Base-by-base conservation (phyloP, 1,140 invertebrate species). In the Philopotamus ludificatus region DNA sequence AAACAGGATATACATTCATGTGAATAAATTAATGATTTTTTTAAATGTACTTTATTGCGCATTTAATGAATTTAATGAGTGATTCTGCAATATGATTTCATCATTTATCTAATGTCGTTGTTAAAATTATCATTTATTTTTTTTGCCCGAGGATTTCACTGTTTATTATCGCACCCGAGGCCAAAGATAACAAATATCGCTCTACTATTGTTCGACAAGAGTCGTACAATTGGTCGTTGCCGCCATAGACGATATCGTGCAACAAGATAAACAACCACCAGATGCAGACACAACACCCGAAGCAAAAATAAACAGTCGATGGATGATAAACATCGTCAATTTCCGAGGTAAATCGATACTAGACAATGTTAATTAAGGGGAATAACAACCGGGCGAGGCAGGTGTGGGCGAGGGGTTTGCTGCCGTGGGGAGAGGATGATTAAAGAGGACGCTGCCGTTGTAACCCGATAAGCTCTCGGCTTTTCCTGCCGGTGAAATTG, bases 381-480 rank as follows among this genome's bases (percentile, higher is more conserved):
- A 55, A 55, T 34, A 55, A 55, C 51, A 25, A 55, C 28, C n/a
- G 16, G 51, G 39, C 28, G 3, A 51, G 28, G 28, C 22, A 51
- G 12, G 49, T 9, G 49, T 51, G 20, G 3, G 42, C 20, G 20
- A 3, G 42, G 20, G 3, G 3, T 12, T 44, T 15, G n/a, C 42
- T 12, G 20, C 15, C 21, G 10, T 50, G 20, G 18, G 21, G 47
- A 44, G n/a, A 2, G 47, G 20, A 50, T 50, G 15, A 18, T 50
- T 50, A 18, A n/a, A 50, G 4, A 4, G 2, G 15, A 12, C n/a
- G 15, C 47, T 49, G 3, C 16, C 20, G 10, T 15, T 21, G 21
- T 18, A 15, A 18, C 47, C 47, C 47, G 2, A n/a, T n/a, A 47
- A 1, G 12, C 47, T 21, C 47, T 21, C 10, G 4, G 18, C 16